Base-by-base conservation (phyloP, 2,113 vertebrate genomes). In the Scolopax mira region DNA sequence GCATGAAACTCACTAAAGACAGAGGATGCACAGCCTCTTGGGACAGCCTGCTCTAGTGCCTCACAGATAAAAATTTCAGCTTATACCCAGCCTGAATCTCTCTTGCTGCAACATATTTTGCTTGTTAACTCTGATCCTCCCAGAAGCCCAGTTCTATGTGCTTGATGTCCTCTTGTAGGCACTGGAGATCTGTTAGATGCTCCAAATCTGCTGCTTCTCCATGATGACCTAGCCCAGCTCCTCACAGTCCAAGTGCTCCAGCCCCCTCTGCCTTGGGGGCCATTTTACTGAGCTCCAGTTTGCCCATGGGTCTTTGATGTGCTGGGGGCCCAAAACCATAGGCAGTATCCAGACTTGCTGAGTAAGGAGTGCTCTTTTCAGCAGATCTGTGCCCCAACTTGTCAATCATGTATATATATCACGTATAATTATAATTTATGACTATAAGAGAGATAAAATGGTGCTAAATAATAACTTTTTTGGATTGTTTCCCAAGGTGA, bases 201-300 rank as follows among this genome's bases (percentile, higher is more conserved):
- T 11, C n/a, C 22, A 65, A 65, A 60, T 3, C 15, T 52, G 4
- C 13, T 12, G 9, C 35, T 49, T 87, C 13, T 62, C 17, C 19
- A 70, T 17, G 10, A 24, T 46, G 37, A 60, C 13, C 15, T 33
- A 54, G 5, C 25, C 37, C 33, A 82, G 13, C 11, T 86, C 17
- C 17, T 54, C n/a, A 62, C 15, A 39, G 27, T 15, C 12, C 11
- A 62, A 49, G 11, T 46, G 16, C 9, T 44, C 15, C 35, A 35
- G 2, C 9, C 28, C 12, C 2, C 5, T 33, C 42, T 11, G 14
- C 28, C 8, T 16, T 7, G 9, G 9, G 18, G 11, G 5, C 18
- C 1, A 30, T 19, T 19, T 4, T 5, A 7, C 6, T 35, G 58
- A 44, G 6, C 16, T 84, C 2, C 27, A n/a, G 0, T 41, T 54